Base-by-base conservation (phyloP, 2,888 invertebrate species). In the Seira ritae region DNA sequence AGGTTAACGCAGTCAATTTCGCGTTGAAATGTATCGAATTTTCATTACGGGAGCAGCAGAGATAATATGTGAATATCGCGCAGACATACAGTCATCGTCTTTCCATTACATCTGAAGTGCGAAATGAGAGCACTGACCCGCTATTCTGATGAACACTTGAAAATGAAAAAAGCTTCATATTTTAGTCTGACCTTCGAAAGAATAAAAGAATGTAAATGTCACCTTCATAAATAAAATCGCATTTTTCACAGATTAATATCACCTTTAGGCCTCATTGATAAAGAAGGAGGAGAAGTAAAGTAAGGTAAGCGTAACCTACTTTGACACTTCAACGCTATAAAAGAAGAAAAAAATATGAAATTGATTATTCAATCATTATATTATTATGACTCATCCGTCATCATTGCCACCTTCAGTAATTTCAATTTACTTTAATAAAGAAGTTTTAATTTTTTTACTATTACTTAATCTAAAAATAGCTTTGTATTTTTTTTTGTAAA, bases 171-270 rank as follows among this genome's bases (percentile, higher is more conserved):
- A 50, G 50, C 50, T 12, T 50, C 50, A n/a, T 50, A n/a, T 50
- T 3, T 50, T 50, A 50, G 17, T 2, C 3, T 50, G 50, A 50
- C 50, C 50, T 50, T 50, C 50, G 31, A 50, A 12, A n/a, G 15
- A 50, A n/a, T n/a, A 50, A 50, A 50, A 15, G 50, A 50, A n/a
- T 50, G 17, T 12, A 50, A n/a, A n/a, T 50, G 50, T 50, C 50
- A 50, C 50, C 50, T 50, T 50, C 50, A 50, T n/a, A 50, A 50
- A n/a, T 50, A n/a, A 50, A 50, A n/a, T 50, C 15, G 12, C 50
- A n/a, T 50, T 50, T 50, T 50, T 50, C 50, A 50, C 50, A 50
- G 50, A 50, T 50, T 50, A 12, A 50, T 50, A 50, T 50, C 50
- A n/a, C 50, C 50, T 50, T n/a, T 50, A 50, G 50, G 17, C 15